These are phyloP conservation scores for Gadus macrocephalus DNA, from an alignment of 2,113 vertebrate species.

Conservation along the genomic window DNA sequence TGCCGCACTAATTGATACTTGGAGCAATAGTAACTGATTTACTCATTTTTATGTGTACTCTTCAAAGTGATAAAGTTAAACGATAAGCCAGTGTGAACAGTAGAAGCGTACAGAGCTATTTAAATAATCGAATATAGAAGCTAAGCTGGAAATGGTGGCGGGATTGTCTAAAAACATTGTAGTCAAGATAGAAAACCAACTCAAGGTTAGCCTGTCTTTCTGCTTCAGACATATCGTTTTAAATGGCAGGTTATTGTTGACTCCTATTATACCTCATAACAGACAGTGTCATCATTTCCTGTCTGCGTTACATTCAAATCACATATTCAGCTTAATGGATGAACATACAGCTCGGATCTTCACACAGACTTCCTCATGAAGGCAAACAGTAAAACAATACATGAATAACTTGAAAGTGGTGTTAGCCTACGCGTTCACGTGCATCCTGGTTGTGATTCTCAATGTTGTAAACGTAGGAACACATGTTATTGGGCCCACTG, in stretches of 20 bases:
- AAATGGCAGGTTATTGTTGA: too few relatives aligned
- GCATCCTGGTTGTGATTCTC: not conserved
- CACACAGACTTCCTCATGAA: not conserved
- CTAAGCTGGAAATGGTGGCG: too few relatives aligned
- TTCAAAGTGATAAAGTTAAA: not conserved
- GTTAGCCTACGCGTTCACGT: not conserved
- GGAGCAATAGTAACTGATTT: not conserved
- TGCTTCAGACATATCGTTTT: too few relatives aligned
- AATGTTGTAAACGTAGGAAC: not conserved
- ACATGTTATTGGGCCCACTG: not conserved
- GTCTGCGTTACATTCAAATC: slow-evolving; percentile 1
- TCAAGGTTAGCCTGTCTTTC: too few relatives aligned
- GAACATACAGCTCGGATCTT: not conserved
- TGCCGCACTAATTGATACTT: not conserved
- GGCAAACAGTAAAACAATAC: not conserved
- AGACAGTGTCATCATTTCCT: too few relatives aligned
- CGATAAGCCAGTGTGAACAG: not conserved
- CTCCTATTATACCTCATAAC: too few relatives aligned
- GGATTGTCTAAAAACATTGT: too few relatives aligned
- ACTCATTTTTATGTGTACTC: not conserved
- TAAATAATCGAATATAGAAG: too few relatives aligned
- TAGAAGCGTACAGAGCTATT: not conserved
- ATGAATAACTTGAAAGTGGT: not conserved
- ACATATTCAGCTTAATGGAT: too few relatives aligned
- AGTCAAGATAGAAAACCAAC: too few relatives aligned